Base-by-base conservation (phyloP, 2,113 vertebrate species). In the Epinephelus moara region DNA sequence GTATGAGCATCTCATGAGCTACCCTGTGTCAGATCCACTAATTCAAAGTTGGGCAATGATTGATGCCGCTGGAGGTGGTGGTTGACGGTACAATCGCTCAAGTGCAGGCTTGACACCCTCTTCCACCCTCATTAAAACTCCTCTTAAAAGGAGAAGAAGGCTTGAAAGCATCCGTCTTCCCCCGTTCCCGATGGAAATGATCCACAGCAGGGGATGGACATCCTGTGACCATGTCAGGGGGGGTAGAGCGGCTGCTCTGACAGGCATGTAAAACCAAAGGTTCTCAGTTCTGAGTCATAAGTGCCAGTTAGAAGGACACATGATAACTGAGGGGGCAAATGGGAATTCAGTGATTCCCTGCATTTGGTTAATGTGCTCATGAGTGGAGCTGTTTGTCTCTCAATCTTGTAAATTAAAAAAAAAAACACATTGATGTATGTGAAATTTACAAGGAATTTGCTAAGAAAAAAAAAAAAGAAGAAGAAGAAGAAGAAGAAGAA, bases 81-180 rank as follows among this genome's bases (percentile, higher is more conserved):
- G 88, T 62, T 90, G 94, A 95, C 85, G 70, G 81, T 82, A 89
- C 90, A 84, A 94, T 95, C 89, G 82, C 87, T 95, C 94, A 95
- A 82, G 84, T 60, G 9, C 61, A 79, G 77, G 59, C 75, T 66
- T 83, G 82, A 91, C 88, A 83, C 81, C 56, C 84, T 77, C 83
- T 86, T 80, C 82, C 63, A 84, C 82, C 80, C 88, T 90, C 80
- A 86, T 94, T 93, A 92, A 90, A 93, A 88, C 82, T 85, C 62
- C 72, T 82, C 64, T 91, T 88, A 91, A 82, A 89, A 84, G 74
- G 70, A 72, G 79, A 78, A 52, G 70, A 78, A 57, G 82, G 55
- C 83, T 82, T 69, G 55, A 76, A 80, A 75, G 72, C 67, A 70
- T 77, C 50, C 21, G 17, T 84, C 78, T 69, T 69, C 37, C 70